phyloP scores from a whole-genome alignment of 2,888 invertebrate species.

The Nesidiocoris tenuis region DNA sequence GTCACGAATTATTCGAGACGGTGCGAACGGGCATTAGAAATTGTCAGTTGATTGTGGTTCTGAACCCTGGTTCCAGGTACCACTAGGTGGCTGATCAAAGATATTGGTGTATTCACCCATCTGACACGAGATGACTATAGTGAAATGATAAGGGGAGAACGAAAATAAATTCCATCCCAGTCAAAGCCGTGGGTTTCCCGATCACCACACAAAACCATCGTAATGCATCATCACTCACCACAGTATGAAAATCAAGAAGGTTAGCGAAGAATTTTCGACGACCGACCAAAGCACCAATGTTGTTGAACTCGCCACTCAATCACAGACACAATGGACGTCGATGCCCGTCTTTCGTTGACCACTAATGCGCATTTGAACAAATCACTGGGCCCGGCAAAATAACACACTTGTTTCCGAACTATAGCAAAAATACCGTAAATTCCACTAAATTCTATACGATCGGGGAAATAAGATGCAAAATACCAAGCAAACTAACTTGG shows the following conservation, averaged over 20 bases:
- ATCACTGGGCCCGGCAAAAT: not conserved
- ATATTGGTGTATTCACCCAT: not conserved
- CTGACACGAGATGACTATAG: not conserved
- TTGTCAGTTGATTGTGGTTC: not conserved
- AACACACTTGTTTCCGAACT: not conserved
- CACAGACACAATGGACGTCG: not conserved
- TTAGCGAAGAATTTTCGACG: not conserved
- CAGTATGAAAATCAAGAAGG: not conserved
- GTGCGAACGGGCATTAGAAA: too few relatives aligned
- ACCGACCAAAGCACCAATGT: not conserved
- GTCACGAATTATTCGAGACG: too few relatives aligned
- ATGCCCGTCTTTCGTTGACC: not conserved
- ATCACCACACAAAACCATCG: conserved; percentile 1
- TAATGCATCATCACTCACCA: not conserved
- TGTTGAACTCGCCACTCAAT: not conserved
- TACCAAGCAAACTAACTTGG: conserved; percentile 48
- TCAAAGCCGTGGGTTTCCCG: too few relatives aligned
- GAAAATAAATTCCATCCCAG: not conserved
- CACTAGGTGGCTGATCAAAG: not conserved
- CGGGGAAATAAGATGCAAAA: conserved; percentile 36
- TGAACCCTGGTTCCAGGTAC: not conserved
- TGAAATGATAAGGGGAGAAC: not conserved
- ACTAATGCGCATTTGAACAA: not conserved
- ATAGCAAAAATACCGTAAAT: not conserved
- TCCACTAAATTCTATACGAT: not conserved